Percentiles rank a stretch among this genome's conserved stretches.
phyloP scores from a whole-genome alignment of 2,797 vertebrate genomes.

The Spinus pinus region DNA sequence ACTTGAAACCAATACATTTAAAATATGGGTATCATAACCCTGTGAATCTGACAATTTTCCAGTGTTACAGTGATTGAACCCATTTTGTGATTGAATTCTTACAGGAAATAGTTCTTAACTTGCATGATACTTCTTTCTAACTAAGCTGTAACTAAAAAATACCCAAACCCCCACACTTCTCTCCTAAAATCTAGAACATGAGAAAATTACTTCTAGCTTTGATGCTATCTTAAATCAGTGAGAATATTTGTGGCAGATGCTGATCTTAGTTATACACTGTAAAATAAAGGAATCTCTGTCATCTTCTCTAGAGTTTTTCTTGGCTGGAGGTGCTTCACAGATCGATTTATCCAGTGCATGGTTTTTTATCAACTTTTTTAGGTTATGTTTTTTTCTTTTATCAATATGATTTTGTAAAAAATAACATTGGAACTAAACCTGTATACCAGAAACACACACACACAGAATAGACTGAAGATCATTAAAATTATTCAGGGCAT shows the following conservation, averaged over 20 bases:
- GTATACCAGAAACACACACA: not conserved
- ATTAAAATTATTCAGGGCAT: not conserved
- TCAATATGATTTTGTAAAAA: not conserved
- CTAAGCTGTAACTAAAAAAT: not conserved
- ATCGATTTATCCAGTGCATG: not conserved
- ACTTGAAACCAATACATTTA: not conserved
- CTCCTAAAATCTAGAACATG: not conserved
- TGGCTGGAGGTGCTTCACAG: not conserved
- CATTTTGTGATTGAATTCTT: not conserved
- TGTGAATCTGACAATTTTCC: not conserved
- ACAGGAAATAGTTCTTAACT: not conserved
- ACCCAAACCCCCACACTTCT: rapidly evolving
- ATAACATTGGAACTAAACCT: not conserved
- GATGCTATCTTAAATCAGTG: not conserved
- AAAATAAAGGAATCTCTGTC: not conserved
- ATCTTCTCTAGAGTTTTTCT: not conserved
- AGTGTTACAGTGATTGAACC: not conserved
- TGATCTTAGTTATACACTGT: not conserved
- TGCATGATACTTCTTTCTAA: not conserved
- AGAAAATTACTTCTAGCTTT: not conserved
- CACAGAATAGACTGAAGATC: not conserved
- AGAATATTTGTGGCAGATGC: not conserved
- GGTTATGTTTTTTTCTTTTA: not conserved
- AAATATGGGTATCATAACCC: not conserved
- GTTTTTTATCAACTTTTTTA: not conserved